Percentiles rank a stretch among this genome's conserved stretches.
Conservation (phyloP, 2,888 invertebrate species). For the Andrena hattorfiana region DNA sequence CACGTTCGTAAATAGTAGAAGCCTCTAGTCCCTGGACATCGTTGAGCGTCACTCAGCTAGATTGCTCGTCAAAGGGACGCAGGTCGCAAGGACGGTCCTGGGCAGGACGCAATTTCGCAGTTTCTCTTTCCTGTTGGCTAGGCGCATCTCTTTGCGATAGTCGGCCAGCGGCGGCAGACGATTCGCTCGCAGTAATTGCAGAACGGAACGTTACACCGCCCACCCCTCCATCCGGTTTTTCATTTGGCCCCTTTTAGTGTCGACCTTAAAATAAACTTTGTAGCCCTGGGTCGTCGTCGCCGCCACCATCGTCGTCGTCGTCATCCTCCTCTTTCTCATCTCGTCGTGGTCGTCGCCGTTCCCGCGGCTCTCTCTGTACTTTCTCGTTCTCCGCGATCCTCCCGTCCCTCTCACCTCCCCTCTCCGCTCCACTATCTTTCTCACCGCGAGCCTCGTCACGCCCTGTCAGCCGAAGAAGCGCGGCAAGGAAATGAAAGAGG, state of each 20-base stretch:
- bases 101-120: slow-evolving; percentile 7
- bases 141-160: slow-evolving; percentile 29
- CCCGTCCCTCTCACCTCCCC: background rate
- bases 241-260: slow-evolving; percentile 73
- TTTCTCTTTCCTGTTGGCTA: slow-evolving; percentile 19
- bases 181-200: slow-evolving; percentile 69
- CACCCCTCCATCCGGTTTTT: slow-evolving; percentile 72
- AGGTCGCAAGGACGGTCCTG: background rate
- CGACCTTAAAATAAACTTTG: slow-evolving; percentile 78
- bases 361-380: slow-evolving; percentile 18
- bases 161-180: slow-evolving; percentile 21
- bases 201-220: slow-evolving; percentile 58
- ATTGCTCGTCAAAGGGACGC: slow-evolving; percentile 32
- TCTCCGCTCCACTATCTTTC: slow-evolving; percentile 12
- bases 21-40: background rate
- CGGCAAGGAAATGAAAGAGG: slow-evolving; percentile 57
- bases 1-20: background rate
- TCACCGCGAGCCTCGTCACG: slow-evolving; percentile 47
- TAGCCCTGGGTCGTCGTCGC: slow-evolving; percentile 52
- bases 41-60: slow-evolving; percentile 18
- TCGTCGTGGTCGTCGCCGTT: background rate
- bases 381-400: slow-evolving; percentile 12
- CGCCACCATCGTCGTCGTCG: slow-evolving; percentile 32
- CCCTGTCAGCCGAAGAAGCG: slow-evolving; percentile 44
- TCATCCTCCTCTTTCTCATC: slow-evolving; percentile 3